These are phyloP conservation scores for Vicugna pacos DNA, from an alignment of 2,113 vertebrate genomes.

Conservation along the genomic window DNA sequence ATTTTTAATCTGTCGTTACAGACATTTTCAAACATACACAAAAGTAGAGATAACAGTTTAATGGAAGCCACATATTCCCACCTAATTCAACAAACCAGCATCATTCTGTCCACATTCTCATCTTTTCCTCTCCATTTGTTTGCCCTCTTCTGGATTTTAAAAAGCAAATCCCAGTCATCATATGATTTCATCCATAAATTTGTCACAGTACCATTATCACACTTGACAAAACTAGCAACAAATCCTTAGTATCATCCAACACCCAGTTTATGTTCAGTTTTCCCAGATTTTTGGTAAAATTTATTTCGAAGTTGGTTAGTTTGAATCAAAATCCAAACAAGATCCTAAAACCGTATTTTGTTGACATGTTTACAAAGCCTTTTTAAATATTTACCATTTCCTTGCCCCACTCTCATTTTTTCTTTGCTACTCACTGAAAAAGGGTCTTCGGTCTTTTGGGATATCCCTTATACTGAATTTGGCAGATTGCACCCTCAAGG, in stretches of 20 bases:
- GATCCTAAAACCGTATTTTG: neutral
- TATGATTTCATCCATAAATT: neutral
- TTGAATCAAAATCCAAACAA: slow-evolving; percentile 15
- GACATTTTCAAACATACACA: neutral
- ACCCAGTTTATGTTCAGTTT: neutral
- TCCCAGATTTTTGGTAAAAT: slow-evolving; percentile 4
- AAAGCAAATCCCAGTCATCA: neutral
- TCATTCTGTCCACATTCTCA: neutral
- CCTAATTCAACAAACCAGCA: neutral
- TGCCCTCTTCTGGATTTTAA: neutral
- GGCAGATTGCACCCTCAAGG: neutral
- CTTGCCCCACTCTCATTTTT: neutral
- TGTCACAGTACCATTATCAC: neutral
- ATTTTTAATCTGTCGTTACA: neutral
- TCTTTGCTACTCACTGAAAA: neutral
- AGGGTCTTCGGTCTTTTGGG: neutral
- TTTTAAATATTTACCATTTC: neutral
- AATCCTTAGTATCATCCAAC: neutral
- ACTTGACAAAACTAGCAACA: neutral
- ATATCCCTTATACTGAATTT: slow-evolving; percentile 8
- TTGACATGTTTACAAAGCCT: neutral
- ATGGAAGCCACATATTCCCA: neutral
- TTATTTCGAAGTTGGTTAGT: neutral
- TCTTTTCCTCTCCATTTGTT: neutral
- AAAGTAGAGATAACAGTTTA: neutral